Evolutionary conservation across 1,140 invertebrate genomes (phyloP).

Genomic region (Agrypnia vestita): DNA sequence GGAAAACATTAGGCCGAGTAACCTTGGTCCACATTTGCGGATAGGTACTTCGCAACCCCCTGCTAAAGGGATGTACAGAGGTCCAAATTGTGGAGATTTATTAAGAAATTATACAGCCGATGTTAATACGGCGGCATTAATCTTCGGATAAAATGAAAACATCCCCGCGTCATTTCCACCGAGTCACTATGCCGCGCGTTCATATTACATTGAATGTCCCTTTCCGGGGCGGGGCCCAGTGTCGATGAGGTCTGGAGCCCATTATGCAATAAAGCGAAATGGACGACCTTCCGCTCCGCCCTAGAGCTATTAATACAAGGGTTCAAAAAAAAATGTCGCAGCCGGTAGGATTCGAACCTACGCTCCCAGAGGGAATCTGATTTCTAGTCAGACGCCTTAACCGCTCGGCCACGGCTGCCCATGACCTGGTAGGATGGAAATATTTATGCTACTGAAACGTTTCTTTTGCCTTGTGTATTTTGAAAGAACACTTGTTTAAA

Average conservation of each 20-base stretch:
- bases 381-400: slow-evolving; percentile 74
- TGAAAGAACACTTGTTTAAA: no score
- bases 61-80: no score
- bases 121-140: slow-evolving; percentile 5
- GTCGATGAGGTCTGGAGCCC: not conserved
- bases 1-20: no score
- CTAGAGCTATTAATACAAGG: not conserved
- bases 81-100: not conserved
- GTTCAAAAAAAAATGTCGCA: slow-evolving; percentile 38
- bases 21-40: no score
- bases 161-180: not conserved
- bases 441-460: no score
- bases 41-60: no score
- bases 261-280: no score
- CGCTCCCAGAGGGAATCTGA: slow-evolving; percentile 74
- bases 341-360: slow-evolving; percentile 72
- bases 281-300: not conserved
- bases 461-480: no score
- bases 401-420: slow-evolving; percentile 66
- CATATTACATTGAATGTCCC: not conserved
- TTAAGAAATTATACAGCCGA: slow-evolving; percentile 13
- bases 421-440: no score
- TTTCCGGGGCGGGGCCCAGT: no score
- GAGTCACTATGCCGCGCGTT: not conserved
- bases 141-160: not conserved